Base-by-base conservation (phyloP, 2,797 vertebrate species). In the Pangasius krempfi region DNA sequence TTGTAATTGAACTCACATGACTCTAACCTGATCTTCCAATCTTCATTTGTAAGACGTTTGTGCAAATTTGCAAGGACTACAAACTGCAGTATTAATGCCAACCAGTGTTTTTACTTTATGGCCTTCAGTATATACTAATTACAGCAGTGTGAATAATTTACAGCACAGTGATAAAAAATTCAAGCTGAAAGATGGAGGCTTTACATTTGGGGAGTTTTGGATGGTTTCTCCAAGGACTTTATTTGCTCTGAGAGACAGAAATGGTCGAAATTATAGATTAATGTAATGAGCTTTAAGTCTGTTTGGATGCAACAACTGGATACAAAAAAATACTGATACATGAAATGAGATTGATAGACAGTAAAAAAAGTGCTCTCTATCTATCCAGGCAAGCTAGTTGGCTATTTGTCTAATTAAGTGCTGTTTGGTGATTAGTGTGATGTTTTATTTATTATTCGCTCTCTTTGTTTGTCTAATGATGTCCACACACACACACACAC, bases 391-490 rank as follows among this genome's bases (percentile, higher is more conserved):
- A 50, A 30, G 56, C 54, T 25, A 13, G 8, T n/a, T 47, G 56
- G 0, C 22, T 75, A 27, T 60, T 60, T 44, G 30, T 86, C 68
- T 76, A 40, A 80, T 47, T 54, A 68, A 68, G 30, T 66, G 60
- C 20, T 79, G 44, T 87, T 80, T 80, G 47, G 47, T 60, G 64
- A 73, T 72, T 87, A 87, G 64, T 47, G 27, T 56, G 66, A 81
- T 22, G 78, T 56, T 60, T 82, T 87, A 72, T 56, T 72, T 81
- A 54, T 81, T 37, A 6, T 81, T 70, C 25, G 2, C 1, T 56
- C 50, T 54, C 44, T 58, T 79, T 79, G 18, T 58, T 47, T 58
- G 25, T 87, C 25, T 82, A 58, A 58, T 72, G 25, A 79, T 80
- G 27, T 60, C 37, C 54, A 6, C 30, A 60, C 33, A 27, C 56